A percentile compares a stretch with the other conserved stretches of the same genome.
phyloP scores from a whole-genome alignment of 2,797 vertebrate species.

The Orientallactaga sibirica region DNA sequence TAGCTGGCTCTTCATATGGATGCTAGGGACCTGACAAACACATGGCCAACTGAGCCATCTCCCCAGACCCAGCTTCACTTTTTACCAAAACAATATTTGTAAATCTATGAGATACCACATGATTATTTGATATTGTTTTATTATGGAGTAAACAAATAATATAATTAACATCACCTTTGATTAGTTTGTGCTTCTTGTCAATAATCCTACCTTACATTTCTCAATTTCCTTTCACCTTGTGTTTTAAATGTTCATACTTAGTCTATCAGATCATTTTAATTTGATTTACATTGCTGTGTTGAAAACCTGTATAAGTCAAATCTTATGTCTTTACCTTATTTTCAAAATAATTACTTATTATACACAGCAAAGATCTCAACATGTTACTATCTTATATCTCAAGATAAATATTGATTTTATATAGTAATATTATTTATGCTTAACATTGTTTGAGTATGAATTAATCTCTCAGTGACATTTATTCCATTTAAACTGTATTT shows the following conservation, averaged over 20 bases:
- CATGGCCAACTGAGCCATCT: too few relatives aligned
- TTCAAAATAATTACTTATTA: slow-evolving; percentile 13
- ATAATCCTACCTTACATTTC: slow-evolving; percentile 65
- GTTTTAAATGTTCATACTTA: slow-evolving; percentile 52
- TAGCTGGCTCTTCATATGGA: too few relatives aligned
- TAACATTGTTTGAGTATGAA: background rate
- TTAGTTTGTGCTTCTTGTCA: slow-evolving; percentile 44
- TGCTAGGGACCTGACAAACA: too few relatives aligned
- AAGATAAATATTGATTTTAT: background rate
- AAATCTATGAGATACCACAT: too few relatives aligned
- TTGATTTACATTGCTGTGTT: slow-evolving; percentile 67
- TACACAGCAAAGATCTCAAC: background rate
- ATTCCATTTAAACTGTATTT: background rate
- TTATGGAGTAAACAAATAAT: too few relatives aligned
- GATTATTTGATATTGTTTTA: too few relatives aligned
- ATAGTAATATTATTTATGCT: background rate
- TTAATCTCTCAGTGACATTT: background rate
- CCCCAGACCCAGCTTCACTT: too few relatives aligned
- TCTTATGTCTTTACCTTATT: slow-evolving; percentile 43
- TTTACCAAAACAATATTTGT: too few relatives aligned
- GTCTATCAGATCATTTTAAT: slow-evolving; percentile 50
- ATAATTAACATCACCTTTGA: too few relatives aligned
- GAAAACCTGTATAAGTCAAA: slow-evolving; percentile 21
- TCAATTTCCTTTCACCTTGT: slow-evolving; percentile 59
- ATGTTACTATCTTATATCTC: background rate